Evolutionary conservation across 2,888 invertebrate genomes (phyloP), one percentile per base, ranked within the genome.

Genomic region (Morpho achilles): DNA sequence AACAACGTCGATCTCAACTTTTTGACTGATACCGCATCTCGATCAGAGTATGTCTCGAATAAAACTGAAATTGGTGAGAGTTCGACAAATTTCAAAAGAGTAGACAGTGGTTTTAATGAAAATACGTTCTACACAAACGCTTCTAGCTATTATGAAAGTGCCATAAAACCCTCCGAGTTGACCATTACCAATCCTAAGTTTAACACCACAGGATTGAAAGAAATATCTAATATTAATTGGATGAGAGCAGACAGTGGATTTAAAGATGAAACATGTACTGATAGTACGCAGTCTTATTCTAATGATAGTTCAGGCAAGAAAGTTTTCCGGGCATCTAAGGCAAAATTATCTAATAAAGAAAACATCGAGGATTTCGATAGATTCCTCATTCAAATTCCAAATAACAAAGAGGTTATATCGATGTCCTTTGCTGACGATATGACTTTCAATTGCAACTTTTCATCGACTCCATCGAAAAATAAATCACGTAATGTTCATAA

Each of bases 141-240:
- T 46, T 87, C 87, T 68, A 88, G 89, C 77, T 88, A 88, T 65
- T 89, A 89, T 59, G 87, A 88, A 72, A 87, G 89, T 82, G 87
- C 88, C 80, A 89, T 89, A 84, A 88, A 87, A 73, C 87, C 87
- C 43, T 88, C 88, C n/a, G 89, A 88, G 69, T 67, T 89, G 64
- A 89, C 88, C 32, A 79, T 87, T 49, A 85, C 86, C 39, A 79
- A 80, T 63, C 54, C 74, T 55, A 77, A 82, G 2, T 79, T 76
- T 57, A 66, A 69, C 60, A 72, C 65, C 64, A 77, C 74, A 61
- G 84, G 75, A 22, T 73, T 88, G 59, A 87, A 82, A 69, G 88
- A 88, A 69, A 84, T 86, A 62, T 87, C 89, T n/a, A 90, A 88
- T 63, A 73, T 82, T 9, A 78, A 83, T 67, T 91, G 91, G 90